Evolutionary conservation across 2,113 vertebrate species (phyloP).

Genomic region (Pogona vitticeps): DNA sequence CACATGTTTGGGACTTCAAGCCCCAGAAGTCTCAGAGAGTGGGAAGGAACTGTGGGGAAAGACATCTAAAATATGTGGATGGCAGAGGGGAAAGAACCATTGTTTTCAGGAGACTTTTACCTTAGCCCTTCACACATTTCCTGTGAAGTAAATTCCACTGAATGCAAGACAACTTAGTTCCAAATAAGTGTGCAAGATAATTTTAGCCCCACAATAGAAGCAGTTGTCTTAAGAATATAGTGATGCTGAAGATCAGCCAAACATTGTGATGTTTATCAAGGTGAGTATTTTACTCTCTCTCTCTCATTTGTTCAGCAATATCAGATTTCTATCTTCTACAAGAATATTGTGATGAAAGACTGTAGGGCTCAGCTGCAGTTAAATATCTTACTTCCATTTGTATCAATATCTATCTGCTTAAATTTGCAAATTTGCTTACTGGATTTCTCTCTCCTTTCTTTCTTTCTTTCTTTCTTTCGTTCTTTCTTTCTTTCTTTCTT

Average conservation of each 20-base stretch:
- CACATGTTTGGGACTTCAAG: too few relatives aligned
- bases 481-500: too few relatives aligned
- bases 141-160: not conserved
- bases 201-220: not conserved
- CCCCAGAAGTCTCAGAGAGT: too few relatives aligned
- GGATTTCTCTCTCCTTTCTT: not conserved
- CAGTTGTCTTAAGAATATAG: not conserved
- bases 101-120: not conserved
- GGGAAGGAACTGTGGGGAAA: too few relatives aligned
- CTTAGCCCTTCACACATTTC: not conserved
- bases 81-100: too few relatives aligned
- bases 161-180: not conserved
- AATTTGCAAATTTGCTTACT: conserved; percentile 3
- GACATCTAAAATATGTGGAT: too few relatives aligned
- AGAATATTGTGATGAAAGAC: not conserved
- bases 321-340: not conserved
- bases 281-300: not conserved
- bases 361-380: not conserved
- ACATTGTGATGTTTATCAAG: not conserved
- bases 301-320: not conserved
- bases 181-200: not conserved
- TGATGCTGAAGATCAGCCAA: not conserved
- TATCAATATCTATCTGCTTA: conserved; percentile 34
- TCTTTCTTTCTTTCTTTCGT: too few relatives aligned
- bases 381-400: conserved; percentile 31